Base-by-base conservation (phyloP, 1,140 invertebrate species). In the Drosophila watanabei region DNA sequence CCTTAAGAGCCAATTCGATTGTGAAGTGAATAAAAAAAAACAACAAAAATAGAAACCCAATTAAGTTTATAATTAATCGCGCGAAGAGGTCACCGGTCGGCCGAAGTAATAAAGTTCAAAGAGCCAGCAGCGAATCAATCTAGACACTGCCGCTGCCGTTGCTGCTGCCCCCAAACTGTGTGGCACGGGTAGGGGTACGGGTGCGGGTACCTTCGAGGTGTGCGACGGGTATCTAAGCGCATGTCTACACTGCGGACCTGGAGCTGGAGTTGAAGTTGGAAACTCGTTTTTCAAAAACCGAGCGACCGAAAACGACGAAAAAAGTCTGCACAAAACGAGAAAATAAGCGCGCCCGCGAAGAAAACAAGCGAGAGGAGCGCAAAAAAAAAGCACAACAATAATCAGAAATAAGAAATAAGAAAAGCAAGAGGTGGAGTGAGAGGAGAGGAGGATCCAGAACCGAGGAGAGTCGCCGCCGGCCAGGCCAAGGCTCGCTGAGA, bases 251-350 rank as follows among this genome's bases (percentile, higher is more conserved):
- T 61, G 64, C 54, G 35, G 43, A 80, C 62, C 72, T 57, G 51
- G 62, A 57, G 51, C 61, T 79, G 75, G 58, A 90, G 75, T 82
- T 91, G 66, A 70, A 91, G 80, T 87, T 91, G 87, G 63, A 87
- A 91, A 91, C 87, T 91, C 80, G 87, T 91, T 91, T 90, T 75
- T 81, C 70, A 72, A 78, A 82, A 83, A 87, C 68, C 60, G 43
- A 68, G 63, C 37, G 59, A 58, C 58, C 63, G 35, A 64, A 80
- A 58, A 66, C 59, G 59, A 61, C 51, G 39, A 76, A 78, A 49
- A 87, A 85, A 82, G 69, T 90, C 79, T 86, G 86, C 86, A 88
- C 63, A 86, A 64, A 85, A 72, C 65, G 79, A 83, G 64, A 84
- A 85, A 86, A 86, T 52, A 86, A 84, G 64, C 73, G 64, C 60